These are phyloP conservation scores for Penaeus indicus DNA, from an alignment of 1,140 invertebrate species.

Conservation along the genomic window DNA sequence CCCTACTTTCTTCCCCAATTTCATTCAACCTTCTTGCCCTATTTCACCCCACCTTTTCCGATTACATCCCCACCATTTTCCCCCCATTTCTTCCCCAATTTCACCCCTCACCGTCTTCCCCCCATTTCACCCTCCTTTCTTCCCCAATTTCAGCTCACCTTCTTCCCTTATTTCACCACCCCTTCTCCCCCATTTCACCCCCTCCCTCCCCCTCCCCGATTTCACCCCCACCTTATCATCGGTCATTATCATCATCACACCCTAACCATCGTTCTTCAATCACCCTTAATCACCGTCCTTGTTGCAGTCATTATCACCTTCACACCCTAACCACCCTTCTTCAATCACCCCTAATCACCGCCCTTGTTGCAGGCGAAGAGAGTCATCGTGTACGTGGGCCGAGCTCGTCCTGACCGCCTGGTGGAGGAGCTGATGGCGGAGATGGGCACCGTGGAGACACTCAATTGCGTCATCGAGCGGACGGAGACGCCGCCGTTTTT, in stretches of 20 bases:
- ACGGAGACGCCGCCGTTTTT: constrained; percentile 98
- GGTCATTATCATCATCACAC: no score
- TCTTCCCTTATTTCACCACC: background rate
- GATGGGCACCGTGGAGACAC: constrained; percentile 94
- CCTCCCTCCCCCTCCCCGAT: no score
- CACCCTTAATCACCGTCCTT: background rate
- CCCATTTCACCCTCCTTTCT: background rate
- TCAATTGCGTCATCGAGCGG: constrained; percentile 94
- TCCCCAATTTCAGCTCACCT: no score
- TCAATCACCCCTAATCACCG: no score
- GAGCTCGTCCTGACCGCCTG: constrained; percentile 89
- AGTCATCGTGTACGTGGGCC: constrained; percentile 91
- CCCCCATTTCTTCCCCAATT: background rate
- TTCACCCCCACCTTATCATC: no score
- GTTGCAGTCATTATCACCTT: constrained; percentile 71
- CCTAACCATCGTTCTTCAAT: no score
- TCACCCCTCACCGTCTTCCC: background rate
- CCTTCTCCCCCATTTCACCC: background rate
- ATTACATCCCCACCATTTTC: background rate
- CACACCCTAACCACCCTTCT: no score
- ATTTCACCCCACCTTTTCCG: no score
- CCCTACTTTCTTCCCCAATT: background rate
- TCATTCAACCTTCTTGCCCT: background rate
- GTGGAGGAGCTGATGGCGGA: constrained; percentile 98
- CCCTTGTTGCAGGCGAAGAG: constrained; percentile 84